Evolutionary conservation across 1,140 invertebrate genomes (phyloP).

Genomic region (Choristoneura fumiferana): DNA sequence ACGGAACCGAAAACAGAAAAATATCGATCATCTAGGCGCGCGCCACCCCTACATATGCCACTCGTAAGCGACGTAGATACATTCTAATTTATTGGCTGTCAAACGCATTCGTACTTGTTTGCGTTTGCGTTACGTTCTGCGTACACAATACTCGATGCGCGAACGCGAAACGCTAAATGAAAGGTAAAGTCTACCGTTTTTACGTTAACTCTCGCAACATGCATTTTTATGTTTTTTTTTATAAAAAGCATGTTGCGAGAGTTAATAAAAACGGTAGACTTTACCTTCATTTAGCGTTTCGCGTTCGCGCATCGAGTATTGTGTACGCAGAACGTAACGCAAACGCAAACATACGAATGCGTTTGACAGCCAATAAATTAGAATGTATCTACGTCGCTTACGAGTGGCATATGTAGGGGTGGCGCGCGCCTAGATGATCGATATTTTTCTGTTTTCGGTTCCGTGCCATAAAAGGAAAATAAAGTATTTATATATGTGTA

Average conservation of each 20-base stretch:
- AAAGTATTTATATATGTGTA: no score
- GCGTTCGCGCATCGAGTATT: neutral
- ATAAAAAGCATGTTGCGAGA: no score
- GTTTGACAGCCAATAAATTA: conserved; percentile 17
- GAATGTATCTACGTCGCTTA: conserved; percentile 15
- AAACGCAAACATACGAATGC: conserved; percentile 1
- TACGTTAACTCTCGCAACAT: no score
- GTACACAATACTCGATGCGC: neutral
- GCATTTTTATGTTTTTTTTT: no score
- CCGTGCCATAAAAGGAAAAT: no score
- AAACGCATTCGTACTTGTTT: conserved; percentile 9
- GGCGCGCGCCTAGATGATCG: neutral
- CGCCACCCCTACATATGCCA: neutral
- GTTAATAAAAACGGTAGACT: no score
- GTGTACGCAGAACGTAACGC: neutral
- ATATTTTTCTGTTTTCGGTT: no score
- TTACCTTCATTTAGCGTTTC: neutral
- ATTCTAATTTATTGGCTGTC: conserved; percentile 16
- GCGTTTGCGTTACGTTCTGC: neutral
- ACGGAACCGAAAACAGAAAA: no score
- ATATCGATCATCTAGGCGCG: no score
- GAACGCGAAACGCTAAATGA: neutral
- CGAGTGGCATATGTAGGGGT: neutral
- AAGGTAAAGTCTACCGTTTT: no score
- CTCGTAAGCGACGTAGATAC: conserved; percentile 13